Percentiles rank a stretch among this genome's conserved stretches.
These are phyloP conservation scores for Sceloporus undulatus DNA, from an alignment of 2,113 vertebrate species.

Conservation along the genomic window DNA sequence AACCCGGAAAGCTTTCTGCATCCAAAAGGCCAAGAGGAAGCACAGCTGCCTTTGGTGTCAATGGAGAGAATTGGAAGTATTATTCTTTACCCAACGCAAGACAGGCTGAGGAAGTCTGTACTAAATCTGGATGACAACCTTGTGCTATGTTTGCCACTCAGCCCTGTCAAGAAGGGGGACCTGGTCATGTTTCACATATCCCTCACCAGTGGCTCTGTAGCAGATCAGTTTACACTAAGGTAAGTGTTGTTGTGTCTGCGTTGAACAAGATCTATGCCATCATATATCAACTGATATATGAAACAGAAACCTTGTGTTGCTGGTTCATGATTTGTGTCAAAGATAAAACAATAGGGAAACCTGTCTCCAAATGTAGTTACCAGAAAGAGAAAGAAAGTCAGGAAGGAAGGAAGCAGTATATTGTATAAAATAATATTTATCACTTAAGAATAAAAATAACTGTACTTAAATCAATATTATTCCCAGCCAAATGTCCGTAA, in stretches of 20 bases:
- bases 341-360: too few relatives aligned
- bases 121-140: conserved; percentile 88
- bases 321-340: not conserved
- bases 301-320: not conserved
- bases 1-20: conserved; percentile 81
- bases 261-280: not conserved
- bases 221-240: conserved; percentile 90
- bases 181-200: conserved; percentile 87
- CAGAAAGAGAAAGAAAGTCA: too few relatives aligned
- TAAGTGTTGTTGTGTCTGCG: conserved; percentile 60
- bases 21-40: conserved; percentile 72
- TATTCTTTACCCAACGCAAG: conserved; percentile 81
- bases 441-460: too few relatives aligned
- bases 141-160: conserved; percentile 85
- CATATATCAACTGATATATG: not conserved
- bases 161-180: conserved; percentile 88
- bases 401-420: too few relatives aligned
- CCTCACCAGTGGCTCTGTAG: conserved; percentile 81
- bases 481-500: too few relatives aligned
- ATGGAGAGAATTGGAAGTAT: conserved; percentile 88
- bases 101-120: conserved; percentile 78
- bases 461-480: too few relatives aligned
- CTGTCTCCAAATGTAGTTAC: too few relatives aligned
- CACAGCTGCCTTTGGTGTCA: conserved; percentile 67
- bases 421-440: too few relatives aligned